Conservation (phyloP, 2,888 invertebrate species). For the Orgyia antiqua region DNA sequence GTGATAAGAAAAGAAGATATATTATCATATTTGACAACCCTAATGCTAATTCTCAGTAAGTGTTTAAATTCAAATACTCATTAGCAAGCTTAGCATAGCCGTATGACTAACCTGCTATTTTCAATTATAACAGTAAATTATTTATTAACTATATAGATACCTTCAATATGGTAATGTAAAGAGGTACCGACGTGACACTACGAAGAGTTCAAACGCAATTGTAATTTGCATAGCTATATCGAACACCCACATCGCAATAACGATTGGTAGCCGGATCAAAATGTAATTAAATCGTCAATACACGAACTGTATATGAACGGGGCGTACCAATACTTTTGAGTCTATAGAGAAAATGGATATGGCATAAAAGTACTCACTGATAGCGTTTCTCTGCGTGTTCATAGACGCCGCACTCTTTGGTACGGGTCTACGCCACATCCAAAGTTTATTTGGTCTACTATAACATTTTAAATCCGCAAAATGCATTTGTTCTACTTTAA, state of each 20-base stretch:
- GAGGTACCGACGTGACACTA: slow-evolving; percentile 44
- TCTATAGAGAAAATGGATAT: slow-evolving; percentile 36
- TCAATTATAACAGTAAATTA: slow-evolving; percentile 30
- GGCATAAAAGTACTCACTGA: slow-evolving; percentile 7
- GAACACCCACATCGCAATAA: slow-evolving; percentile 74
- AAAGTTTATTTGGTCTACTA: too few relatives aligned
- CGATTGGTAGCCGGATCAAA: slow-evolving; percentile 64
- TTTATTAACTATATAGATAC: slow-evolving; percentile 32
- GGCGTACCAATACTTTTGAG: slow-evolving; percentile 46
- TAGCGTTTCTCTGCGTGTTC: too few relatives aligned
- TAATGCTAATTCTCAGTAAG: slow-evolving; percentile 1
- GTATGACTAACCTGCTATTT: slow-evolving; percentile 4
- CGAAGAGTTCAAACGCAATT: slow-evolving; percentile 31
- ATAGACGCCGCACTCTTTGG: too few relatives aligned
- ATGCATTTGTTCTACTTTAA: too few relatives aligned
- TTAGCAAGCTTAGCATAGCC: slow-evolving; percentile 6
- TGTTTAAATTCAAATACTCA: slow-evolving; percentile 4
- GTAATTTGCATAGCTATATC: slow-evolving; percentile 64
- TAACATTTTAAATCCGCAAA: too few relatives aligned
- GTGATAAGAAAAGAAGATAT: too few relatives aligned
- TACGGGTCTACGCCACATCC: too few relatives aligned
- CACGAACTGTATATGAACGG: slow-evolving; percentile 67
- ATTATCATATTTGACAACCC: too few relatives aligned
- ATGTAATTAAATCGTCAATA: slow-evolving; percentile 75
- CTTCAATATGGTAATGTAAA: slow-evolving; percentile 43